Evolutionary conservation across 2,797 vertebrate genomes (phyloP), one percentile per base, ranked within the genome.

Genomic region (Syngnathus rostellatus): DNA sequence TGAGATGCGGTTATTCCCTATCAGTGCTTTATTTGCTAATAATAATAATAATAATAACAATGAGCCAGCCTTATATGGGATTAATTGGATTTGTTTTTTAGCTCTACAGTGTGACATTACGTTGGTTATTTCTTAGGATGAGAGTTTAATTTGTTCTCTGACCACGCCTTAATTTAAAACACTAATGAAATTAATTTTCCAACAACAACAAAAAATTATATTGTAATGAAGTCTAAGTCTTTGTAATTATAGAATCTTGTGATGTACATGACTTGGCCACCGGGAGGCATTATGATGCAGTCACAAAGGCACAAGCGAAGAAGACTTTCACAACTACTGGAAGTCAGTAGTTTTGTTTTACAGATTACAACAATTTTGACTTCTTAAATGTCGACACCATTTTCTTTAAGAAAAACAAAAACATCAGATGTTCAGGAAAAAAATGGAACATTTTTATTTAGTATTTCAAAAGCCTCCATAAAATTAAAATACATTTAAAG

Each of bases 401-500:
- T 38, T 58, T 17, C 10, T 37, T 57, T 17, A 57, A 37, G 38
- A 58, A 37, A 40, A 12, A 60, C 11, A 40, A 60, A 60, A 60
- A 1, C 12, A 62, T 8, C 21, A 25, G 41, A 43, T 25, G 10
- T 45, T 45, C 40, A 66, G 43, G 46, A 45, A 43, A 76, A 76
- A 67, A 67, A 57, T 25, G 25, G 40, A 90, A 89, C 89, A 89
- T 83, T 80, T 91, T 91, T 90, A 91, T 90, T 89, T 79, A 82
- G 83, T 84, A 85, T 86, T 90, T 89, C 80, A 84, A 84, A 86
- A 84, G 84, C 76, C 57, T 84, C 80, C 75, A 83, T 84, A 84
- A 86, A 90, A 88, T 87, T 75, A 89, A 91, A 91, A 90, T 89
- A 92, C 91, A 92, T 90, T 89, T 87, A 90, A 87, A 84, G 79